Percentiles rank a stretch among this genome's conserved stretches.
Evolutionary conservation across 2,888 invertebrate species (phyloP).

Genomic region (Clusia tigrina): DNA sequence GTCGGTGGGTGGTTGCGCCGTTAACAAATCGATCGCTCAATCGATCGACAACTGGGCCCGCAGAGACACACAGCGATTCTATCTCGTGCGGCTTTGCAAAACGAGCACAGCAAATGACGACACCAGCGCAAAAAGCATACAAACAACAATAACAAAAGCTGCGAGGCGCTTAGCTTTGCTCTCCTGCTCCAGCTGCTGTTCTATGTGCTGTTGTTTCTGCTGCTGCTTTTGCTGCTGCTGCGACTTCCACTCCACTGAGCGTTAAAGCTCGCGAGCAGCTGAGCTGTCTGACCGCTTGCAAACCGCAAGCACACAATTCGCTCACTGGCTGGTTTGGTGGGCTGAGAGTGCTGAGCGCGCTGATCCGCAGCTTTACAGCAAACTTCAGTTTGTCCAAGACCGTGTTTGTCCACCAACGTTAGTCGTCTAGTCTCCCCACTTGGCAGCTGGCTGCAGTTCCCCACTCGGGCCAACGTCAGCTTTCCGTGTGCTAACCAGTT

Average conservation of each 20-base stretch:
- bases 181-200: not conserved
- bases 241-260: not conserved
- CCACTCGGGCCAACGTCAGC: not conserved
- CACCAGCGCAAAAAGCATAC: too few relatives aligned
- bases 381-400: slow-evolving; percentile 57
- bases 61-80: too few relatives aligned
- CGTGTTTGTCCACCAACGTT: slow-evolving; percentile 51
- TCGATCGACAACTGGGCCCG: too few relatives aligned
- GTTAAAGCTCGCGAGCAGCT: too few relatives aligned
- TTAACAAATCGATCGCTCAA: too few relatives aligned
- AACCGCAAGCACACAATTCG: not conserved
- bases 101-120: too few relatives aligned
- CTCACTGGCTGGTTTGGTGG: not conserved
- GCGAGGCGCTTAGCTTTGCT: not conserved
- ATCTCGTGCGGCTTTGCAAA: too few relatives aligned
- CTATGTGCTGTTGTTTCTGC: not conserved
- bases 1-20: too few relatives aligned
- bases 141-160: not conserved
- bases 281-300: too few relatives aligned
- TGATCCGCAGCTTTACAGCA: slow-evolving; percentile 18
- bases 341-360: not conserved
- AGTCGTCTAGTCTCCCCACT: slow-evolving; percentile 43
- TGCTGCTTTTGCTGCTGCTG: not conserved
- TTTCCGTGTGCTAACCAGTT: not conserved
- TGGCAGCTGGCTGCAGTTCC: slow-evolving; percentile 15